phyloP scores from a whole-genome alignment of 2,113 vertebrate genomes.

The Rhea pennata region DNA sequence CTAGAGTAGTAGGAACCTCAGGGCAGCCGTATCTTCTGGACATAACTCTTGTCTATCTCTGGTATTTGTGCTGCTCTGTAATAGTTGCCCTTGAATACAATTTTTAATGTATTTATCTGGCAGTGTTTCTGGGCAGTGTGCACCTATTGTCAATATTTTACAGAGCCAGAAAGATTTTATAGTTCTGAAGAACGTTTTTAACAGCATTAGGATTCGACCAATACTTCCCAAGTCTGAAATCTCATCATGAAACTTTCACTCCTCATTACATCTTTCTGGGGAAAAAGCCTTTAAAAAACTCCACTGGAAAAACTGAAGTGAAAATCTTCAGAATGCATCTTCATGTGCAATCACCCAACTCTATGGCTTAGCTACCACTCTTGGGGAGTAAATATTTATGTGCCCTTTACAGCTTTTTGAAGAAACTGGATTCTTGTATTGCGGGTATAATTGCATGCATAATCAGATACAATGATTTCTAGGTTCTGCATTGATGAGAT shows the following conservation, averaged over 20 bases:
- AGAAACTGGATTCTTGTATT: not conserved
- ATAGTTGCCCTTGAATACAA: not conserved
- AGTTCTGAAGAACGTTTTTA: not conserved
- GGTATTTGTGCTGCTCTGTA: not conserved
- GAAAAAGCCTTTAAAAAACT: not conserved
- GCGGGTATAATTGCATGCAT: not conserved
- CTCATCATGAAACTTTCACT: rapidly evolving
- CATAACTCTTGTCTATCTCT: not conserved
- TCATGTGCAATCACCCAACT: not conserved
- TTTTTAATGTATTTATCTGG: not conserved
- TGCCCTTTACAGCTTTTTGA: not conserved
- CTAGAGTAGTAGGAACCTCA: not conserved
- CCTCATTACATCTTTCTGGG: not conserved
- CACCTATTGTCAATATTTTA: not conserved
- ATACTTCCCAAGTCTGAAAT: not conserved
- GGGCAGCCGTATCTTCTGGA: not conserved
- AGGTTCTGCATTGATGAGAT: not conserved
- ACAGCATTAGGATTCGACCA: not conserved
- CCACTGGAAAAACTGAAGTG: not conserved
- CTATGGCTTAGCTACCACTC: not conserved
- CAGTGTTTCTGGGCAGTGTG: not conserved
- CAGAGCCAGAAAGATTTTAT: not conserved
- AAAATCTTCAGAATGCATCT: not conserved
- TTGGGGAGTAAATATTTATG: not conserved
- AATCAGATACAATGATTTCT: not conserved